A percentile compares a stretch with the other conserved stretches of the same genome.
Evolutionary conservation across 1,140 invertebrate genomes (phyloP).

Genomic region (Portunus trituberculatus): DNA sequence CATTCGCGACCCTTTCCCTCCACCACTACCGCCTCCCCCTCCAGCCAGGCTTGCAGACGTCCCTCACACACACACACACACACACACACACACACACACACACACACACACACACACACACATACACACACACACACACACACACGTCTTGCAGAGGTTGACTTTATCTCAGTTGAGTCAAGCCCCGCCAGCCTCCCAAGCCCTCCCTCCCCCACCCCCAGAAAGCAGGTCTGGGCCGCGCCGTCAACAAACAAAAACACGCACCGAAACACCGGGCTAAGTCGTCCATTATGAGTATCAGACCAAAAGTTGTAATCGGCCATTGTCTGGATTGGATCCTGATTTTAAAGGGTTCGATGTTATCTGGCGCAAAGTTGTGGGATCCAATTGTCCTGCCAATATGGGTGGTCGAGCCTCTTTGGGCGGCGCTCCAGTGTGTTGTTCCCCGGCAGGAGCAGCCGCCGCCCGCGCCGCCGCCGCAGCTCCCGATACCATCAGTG

Average conservation of each 20-base stretch:
- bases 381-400: conserved; percentile 71
- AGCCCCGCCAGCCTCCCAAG: neutral
- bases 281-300: conserved; percentile 74
- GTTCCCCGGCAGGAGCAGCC: neutral
- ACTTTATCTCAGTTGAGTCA: neutral
- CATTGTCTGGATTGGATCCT: conserved; percentile 71
- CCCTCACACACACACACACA: conserved; percentile 24
- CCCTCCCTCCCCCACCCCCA: neutral
- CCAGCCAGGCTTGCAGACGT: neutral
- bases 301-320: conserved; percentile 67
- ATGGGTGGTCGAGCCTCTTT: conserved; percentile 54
- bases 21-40: neutral
- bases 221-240: neutral
- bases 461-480: neutral
- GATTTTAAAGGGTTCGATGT: conserved; percentile 75
- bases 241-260: conserved; percentile 44
- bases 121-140: conserved; percentile 31
- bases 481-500: conserved; percentile 45
- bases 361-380: conserved; percentile 75
- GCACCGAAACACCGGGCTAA: conserved; percentile 64
- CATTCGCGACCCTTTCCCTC: neutral
- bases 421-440: conserved; percentile 23
- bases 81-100: conserved; percentile 32
- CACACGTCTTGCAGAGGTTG: neutral
- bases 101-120: conserved; percentile 32